phyloP scores from a whole-genome alignment of 2,888 invertebrate genomes.

The Tholera decimalis region DNA sequence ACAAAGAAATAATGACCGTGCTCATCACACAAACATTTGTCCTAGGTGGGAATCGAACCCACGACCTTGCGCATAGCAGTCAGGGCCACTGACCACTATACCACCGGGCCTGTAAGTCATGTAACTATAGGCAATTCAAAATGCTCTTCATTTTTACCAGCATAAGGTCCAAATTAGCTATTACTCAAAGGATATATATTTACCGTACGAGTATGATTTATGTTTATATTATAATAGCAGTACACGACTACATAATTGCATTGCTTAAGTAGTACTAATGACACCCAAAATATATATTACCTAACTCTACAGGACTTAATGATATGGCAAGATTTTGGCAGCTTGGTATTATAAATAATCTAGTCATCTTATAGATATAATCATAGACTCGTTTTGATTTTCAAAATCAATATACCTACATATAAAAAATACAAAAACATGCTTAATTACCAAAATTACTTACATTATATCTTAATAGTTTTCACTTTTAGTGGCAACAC shows the following conservation, averaged over 20 bases:
- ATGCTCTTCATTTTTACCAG: background rate
- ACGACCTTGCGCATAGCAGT: no score
- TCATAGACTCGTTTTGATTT: constrained; percentile 12
- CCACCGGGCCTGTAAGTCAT: no score
- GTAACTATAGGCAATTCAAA: background rate
- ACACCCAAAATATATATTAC: no score
- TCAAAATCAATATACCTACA: background rate
- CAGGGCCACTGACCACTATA: no score
- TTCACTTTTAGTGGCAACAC: constrained; percentile 10
- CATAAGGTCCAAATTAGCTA: background rate
- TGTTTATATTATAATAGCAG: background rate
- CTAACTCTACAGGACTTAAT: background rate
- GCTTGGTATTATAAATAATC: background rate
- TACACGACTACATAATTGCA: background rate
- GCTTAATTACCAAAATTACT: background rate
- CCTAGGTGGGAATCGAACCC: no score
- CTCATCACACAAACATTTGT: no score
- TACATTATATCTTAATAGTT: constrained; percentile 18
- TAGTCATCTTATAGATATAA: background rate
- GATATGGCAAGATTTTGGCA: constrained; percentile 41
- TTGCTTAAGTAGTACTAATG: background rate
- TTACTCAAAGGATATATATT: background rate
- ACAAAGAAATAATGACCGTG: no score
- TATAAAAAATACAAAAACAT: background rate
- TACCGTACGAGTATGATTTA: no score